Evolutionary conservation across 2,113 vertebrate species (phyloP).

Genomic region (Nipponia nippon): DNA sequence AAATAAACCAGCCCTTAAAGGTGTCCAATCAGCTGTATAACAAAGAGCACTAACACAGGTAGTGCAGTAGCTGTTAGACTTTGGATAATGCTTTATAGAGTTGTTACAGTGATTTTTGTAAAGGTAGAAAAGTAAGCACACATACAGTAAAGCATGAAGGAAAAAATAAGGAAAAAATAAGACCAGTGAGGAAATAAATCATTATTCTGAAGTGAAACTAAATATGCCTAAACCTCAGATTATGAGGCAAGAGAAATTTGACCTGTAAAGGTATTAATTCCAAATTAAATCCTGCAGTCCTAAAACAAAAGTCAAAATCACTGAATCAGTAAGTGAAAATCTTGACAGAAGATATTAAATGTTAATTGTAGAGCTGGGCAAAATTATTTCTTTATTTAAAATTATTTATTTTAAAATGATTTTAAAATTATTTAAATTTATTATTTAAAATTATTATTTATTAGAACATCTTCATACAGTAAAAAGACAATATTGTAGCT

Average conservation of each 20-base stretch:
- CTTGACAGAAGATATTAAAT: not conserved
- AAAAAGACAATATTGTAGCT: not conserved
- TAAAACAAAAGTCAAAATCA: not conserved
- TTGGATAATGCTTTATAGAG: not conserved
- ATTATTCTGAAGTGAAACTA: not conserved
- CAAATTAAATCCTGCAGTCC: not conserved
- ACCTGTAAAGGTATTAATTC: not conserved
- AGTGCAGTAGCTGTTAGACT: not conserved
- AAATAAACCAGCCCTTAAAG: not conserved
- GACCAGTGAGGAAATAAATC: rapidly evolving
- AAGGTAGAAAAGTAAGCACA: not conserved
- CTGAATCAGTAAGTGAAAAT: not conserved
- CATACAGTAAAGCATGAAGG: not conserved
- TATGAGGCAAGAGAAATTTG: not conserved
- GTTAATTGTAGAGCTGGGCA: not conserved
- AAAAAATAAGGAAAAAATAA: not conserved
- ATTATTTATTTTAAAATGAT: no score
- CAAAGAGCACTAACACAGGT: not conserved
- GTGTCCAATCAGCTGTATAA: not conserved
- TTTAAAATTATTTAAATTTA: no score
- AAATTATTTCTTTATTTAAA: not conserved
- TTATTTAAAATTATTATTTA: no score
- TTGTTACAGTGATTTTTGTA: not conserved
- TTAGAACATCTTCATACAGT: not conserved
- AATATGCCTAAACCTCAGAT: not conserved